Percentiles rank a stretch among this genome's conserved stretches.
Evolutionary conservation across 2,113 vertebrate species (phyloP).

Genomic region (Seriola dumerili): DNA sequence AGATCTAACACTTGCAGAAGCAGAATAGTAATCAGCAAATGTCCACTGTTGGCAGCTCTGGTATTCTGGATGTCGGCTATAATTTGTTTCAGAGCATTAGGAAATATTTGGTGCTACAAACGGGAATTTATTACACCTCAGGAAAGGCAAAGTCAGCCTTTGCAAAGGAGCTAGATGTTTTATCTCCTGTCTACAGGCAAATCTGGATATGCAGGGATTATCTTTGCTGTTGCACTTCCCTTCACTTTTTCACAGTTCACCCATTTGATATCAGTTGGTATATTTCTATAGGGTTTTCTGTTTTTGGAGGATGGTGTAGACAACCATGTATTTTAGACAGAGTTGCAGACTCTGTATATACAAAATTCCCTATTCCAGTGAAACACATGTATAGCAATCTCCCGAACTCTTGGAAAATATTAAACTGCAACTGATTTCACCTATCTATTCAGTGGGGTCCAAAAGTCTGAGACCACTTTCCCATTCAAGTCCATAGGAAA

Average conservation of each 20-base stretch:
- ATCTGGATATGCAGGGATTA: constrained; percentile 4
- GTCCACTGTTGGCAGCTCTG: constrained; percentile 41
- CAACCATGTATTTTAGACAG: neutral
- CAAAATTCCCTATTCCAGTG: neutral
- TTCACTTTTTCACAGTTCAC: constrained; percentile 13
- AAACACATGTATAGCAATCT: neutral
- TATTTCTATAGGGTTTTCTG: constrained; percentile 8
- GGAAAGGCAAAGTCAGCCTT: constrained; percentile 19
- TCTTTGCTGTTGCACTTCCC: constrained; percentile 5
- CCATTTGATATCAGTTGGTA: constrained; percentile 5
- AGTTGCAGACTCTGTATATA: neutral
- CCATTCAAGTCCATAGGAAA: too few species aligned
- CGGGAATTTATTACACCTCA: constrained; percentile 32
- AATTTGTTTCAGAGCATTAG: constrained; percentile 53
- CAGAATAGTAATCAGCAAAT: constrained; percentile 52
- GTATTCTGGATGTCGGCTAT: constrained; percentile 47
- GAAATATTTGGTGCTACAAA: constrained; percentile 45
- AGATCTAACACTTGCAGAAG: constrained; percentile 36
- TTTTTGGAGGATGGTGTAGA: neutral
- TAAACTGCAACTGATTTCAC: neutral
- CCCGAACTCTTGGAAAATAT: neutral
- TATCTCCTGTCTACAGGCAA: constrained; percentile 22
- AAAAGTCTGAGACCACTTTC: too few species aligned
- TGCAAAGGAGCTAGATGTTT: constrained; percentile 12
- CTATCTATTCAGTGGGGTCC: too few species aligned